Base-by-base conservation (phyloP, 2,888 invertebrate genomes). In the Venusia cambrica region DNA sequence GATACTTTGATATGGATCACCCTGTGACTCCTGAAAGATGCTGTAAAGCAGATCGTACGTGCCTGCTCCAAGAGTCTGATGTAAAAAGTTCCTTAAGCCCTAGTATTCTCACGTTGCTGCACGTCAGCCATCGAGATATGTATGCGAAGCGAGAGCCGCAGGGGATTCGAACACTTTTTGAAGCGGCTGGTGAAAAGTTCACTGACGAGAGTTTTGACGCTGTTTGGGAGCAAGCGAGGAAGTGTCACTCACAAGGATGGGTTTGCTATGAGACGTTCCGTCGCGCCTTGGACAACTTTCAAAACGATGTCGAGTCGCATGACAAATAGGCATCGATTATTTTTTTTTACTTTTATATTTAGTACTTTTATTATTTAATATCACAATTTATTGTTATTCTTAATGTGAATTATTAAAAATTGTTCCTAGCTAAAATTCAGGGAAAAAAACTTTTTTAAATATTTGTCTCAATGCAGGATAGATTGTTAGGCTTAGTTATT, bases 231-330 rank as follows among this genome's bases (percentile, higher is more conserved):
- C 71, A 80, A 45, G 89, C 89, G 1, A 62, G 77, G 44, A 73
- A 84, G 45, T 55, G 62, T 32, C 89, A 90, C 57, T 75, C 84
- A 15, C 68, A 81, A 45, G 89, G 87, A 2, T 72, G 72, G 63
- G 90, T 90, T 12, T 89, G 89, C 49, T 84, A 77, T 19, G 88
- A 90, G 60, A 89, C 90, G 3, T 90, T 89, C 44, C 62, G 74
- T 1, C 54, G 44, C 30, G 68, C 74, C 1, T 50, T 78, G 13
- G 48, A 67, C n/a, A 46, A 50, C 11, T 38, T 49, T 36, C 30
- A 39, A 10, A 37, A 33, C 14, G 12, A 34, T 21, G 12, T 35
- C 15, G 42, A 50, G 20, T 8, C 28, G 20, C n/a, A 21, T 5
- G 17, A 9, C 16, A 13, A 29, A 17, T 14, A 28, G 41, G 33